Conservation (phyloP, 37 sponge, comb jelly and placozoan species). For the Halisarca cf. caerulea region DNA sequence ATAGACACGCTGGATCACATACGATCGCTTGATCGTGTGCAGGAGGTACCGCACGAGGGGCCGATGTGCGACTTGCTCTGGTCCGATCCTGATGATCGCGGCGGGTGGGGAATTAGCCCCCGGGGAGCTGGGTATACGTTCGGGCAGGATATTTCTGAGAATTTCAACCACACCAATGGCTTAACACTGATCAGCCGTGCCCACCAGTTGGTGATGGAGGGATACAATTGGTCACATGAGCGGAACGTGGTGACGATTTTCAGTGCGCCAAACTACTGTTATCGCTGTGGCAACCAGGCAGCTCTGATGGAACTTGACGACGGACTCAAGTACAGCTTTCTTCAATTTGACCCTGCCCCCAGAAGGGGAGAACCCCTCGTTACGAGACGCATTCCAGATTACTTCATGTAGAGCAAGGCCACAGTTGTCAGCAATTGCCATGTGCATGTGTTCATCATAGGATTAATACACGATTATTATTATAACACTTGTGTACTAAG, state of each 20-base stretch:
- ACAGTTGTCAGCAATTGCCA: too few species aligned
- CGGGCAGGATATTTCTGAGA: slow-evolving; percentile 98
- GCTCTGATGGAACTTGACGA: slow-evolving; percentile 99
- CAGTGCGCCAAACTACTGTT: slow-evolving; percentile 99
- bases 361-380: slow-evolving; percentile 97
- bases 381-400: slow-evolving; percentile 96
- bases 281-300: slow-evolving; percentile 99
- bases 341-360: slow-evolving; percentile 99
- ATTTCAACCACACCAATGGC: slow-evolving; percentile 96
- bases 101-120: slow-evolving; percentile 98
- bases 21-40: slow-evolving; percentile 90
- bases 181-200: slow-evolving; percentile 95
- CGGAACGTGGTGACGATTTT: slow-evolving; percentile 96
- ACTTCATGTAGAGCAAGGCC: slow-evolving; percentile 87
- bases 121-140: slow-evolving; percentile 99
- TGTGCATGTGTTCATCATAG: too few species aligned
- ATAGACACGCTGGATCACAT: slow-evolving; percentile 99
- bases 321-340: slow-evolving; percentile 94
- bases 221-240: slow-evolving; percentile 98
- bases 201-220: slow-evolving; percentile 99
- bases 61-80: slow-evolving; percentile 99
- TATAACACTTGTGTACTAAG: too few species aligned
- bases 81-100: slow-evolving; percentile 98
- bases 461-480: too few species aligned
- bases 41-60: slow-evolving; percentile 99